Base-by-base conservation (phyloP, 2,797 vertebrate genomes). In the Micromesistius poutassou region DNA sequence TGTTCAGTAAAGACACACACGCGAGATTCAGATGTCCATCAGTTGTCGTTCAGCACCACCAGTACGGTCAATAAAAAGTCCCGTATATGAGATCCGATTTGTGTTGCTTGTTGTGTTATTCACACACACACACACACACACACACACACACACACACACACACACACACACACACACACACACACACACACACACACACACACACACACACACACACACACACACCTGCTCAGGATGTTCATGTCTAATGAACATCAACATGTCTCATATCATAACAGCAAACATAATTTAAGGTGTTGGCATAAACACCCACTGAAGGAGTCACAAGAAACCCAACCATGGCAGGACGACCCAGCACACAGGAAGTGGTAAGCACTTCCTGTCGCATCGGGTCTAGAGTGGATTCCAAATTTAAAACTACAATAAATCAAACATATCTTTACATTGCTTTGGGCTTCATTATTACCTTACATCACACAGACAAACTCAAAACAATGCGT, bases 41-140 rank as follows among this genome's bases (percentile, higher is more conserved):
- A 35, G 33, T 5, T 7, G 5, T 7, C 33, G 33, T 35, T 35
- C 33, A 35, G 5, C 33, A 35, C 33, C 33, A 35, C 33, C 33
- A 35, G 33, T 35, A 35, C 7, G 33, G 33, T 35, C 33, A 35
- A 35, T 35, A 35, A 35, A 35, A 35, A 35, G 33, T 35, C 33
- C 33, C 33, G 7, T 35, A 35, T 5, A 6, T 35, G 33, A 50
- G 14, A 74, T 35, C 33, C 33, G 33, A 6, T 35, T 35, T 35
- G 33, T 35, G 33, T 35, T 35, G 33, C 5, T 35, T 35, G 33
- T 35, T 6, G 5, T 35, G 33, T 35, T 33, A 74, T 22, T 8
- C 70, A 72, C 33, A 33, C 36, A 71, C 73, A 74, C 77, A 78
- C 72, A 30, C 72, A 66, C 73, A 74, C 77, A 73, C 35, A 78